These are phyloP conservation scores for Neelides folsomi DNA, from an alignment of 2,888 invertebrate genomes.

Conservation along the genomic window DNA sequence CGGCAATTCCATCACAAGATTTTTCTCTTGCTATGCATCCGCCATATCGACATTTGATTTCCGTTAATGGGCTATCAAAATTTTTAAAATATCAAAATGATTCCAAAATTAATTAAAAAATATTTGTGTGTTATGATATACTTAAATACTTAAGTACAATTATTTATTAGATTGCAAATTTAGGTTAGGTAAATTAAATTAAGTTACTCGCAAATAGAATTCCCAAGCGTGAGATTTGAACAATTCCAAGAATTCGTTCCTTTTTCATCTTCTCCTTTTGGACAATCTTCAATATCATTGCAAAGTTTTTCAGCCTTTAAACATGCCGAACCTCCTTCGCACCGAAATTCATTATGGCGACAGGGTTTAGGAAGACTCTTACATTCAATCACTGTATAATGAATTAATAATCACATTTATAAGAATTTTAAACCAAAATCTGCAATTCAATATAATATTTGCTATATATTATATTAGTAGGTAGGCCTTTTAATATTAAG, in stretches of 20 bases:
- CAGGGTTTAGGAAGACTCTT: conserved; percentile 9
- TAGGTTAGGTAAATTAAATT: conserved; percentile 3
- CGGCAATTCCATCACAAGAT: conserved; percentile 20
- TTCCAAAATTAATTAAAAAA: background rate
- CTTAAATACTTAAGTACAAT: too few species aligned
- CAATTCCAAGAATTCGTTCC: conserved; percentile 22
- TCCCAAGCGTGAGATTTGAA: conserved; percentile 12
- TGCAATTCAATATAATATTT: too few species aligned
- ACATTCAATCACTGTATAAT: background rate
- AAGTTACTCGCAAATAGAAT: conserved; percentile 9
- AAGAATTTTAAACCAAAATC: too few species aligned
- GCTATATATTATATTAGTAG: too few species aligned
- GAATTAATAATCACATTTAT: too few species aligned
- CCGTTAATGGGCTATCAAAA: conserved; percentile 12
- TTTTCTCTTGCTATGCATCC: conserved; percentile 19
- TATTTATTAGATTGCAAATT: conserved; percentile 1
- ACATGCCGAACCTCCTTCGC: conserved; percentile 20
- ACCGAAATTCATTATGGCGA: conserved; percentile 27
- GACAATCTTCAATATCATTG: conserved; percentile 22
- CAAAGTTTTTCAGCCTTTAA: conserved; percentile 23
- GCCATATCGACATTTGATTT: conserved; percentile 29
- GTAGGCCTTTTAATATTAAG: too few species aligned
- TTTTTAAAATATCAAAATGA: too few species aligned
- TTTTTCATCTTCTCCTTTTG: conserved; percentile 24
- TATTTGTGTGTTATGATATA: background rate